phyloP scores from a whole-genome alignment of 2,113 vertebrate species.

The Microtus montanus region DNA sequence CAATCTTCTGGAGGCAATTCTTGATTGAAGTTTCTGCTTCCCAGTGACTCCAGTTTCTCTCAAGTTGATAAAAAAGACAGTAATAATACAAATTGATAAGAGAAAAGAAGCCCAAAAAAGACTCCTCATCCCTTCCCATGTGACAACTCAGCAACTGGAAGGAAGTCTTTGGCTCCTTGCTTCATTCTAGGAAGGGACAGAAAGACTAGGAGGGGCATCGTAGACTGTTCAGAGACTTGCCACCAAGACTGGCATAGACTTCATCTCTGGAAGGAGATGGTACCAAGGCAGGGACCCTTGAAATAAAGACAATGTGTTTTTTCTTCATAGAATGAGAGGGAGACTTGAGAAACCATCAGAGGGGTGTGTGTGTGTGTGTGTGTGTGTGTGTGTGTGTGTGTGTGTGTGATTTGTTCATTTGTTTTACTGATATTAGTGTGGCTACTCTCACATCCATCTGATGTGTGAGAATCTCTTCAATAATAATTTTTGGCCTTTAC shows the following conservation, averaged over 20 bases:
- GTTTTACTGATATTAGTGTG: neutral
- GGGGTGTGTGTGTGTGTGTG: neutral
- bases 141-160: neutral
- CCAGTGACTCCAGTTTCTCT: neutral
- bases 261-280: neutral
- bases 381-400: neutral
- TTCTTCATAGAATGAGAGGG: neutral
- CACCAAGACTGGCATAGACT: no score
- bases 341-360: neutral
- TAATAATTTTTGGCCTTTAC: neutral
- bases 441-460: neutral
- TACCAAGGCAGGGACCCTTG: rapidly evolving
- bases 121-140: no score
- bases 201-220: neutral
- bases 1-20: neutral
- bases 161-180: neutral
- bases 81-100: neutral
- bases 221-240: neutral
- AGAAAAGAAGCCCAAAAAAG: neutral
- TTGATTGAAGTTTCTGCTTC: neutral
- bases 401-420: neutral
- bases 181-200: neutral
- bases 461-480: neutral
- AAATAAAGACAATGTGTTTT: neutral
- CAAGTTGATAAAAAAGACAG: neutral